A percentile compares a stretch with the other conserved stretches of the same genome.
These are phyloP conservation scores for Oligia latruncula DNA, from an alignment of 2,888 invertebrate species.

Conservation along the genomic window DNA sequence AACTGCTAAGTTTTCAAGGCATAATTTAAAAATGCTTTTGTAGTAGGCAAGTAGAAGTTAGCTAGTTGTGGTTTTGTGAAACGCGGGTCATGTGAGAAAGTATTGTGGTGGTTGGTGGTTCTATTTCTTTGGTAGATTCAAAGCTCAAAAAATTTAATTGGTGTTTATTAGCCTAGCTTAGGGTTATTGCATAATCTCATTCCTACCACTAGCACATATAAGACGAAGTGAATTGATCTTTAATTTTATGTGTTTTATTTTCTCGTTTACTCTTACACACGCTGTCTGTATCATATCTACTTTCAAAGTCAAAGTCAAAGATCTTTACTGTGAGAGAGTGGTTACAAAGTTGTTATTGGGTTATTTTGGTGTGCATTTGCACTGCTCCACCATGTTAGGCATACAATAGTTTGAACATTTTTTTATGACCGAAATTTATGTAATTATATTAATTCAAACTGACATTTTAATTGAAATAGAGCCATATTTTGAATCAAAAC, in stretches of 20 bases:
- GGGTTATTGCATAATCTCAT: background rate
- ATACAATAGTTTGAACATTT: too few relatives aligned
- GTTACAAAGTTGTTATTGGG: too few relatives aligned
- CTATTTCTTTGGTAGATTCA: background rate
- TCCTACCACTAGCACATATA: background rate
- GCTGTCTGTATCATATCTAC: too few relatives aligned
- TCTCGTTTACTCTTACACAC: background rate
- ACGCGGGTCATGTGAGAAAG: background rate
- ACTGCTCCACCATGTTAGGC: too few relatives aligned
- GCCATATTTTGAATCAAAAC: too few relatives aligned
- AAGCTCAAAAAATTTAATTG: background rate
- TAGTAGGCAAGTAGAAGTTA: too few relatives aligned
- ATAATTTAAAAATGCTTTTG: background rate
- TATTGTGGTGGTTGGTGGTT: background rate
- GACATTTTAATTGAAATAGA: too few relatives aligned
- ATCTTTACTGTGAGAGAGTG: too few relatives aligned
- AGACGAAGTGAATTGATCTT: background rate
- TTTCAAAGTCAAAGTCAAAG: too few relatives aligned
- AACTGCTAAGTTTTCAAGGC: slow-evolving; percentile 15
- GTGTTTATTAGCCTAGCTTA: background rate
- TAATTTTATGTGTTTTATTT: background rate
- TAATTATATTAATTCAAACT: too few relatives aligned
- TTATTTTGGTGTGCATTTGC: too few relatives aligned
- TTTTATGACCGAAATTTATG: too few relatives aligned
- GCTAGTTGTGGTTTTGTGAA: background rate